Percentiles rank a stretch among this genome's conserved stretches.
Evolutionary conservation across 2,888 invertebrate species (phyloP).

Genomic region (Athalia circularis): DNA sequence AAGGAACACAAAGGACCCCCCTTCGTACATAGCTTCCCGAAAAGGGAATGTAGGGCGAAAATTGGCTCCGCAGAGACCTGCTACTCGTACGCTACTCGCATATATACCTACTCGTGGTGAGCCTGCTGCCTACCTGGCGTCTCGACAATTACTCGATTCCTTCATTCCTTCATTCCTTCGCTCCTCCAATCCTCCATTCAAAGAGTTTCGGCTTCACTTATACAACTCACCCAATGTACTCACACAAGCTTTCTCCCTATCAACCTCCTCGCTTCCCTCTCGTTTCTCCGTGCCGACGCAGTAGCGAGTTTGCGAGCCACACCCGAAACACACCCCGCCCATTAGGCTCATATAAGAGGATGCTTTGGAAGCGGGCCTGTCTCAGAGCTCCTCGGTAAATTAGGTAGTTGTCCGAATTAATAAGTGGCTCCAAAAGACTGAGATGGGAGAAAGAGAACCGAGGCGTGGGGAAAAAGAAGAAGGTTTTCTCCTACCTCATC

Average conservation of each 20-base stretch:
- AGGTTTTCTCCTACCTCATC: conserved; percentile 26
- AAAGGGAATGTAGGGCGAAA: conserved; percentile 43
- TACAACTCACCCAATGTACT: conserved; percentile 1
- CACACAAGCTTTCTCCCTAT: neutral
- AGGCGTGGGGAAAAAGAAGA: conserved; percentile 10
- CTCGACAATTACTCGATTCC: conserved; percentile 1
- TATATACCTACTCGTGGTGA: neutral
- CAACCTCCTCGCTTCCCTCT: neutral
- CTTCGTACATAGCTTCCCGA: conserved; percentile 4
- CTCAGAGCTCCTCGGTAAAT: conserved; percentile 49
- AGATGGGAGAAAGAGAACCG: neutral
- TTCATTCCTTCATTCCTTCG: conserved; percentile 3
- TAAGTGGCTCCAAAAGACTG: conserved; percentile 49
- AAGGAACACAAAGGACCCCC: conserved; percentile 33
- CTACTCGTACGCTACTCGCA: neutral
- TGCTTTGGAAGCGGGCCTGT: conserved; percentile 44
- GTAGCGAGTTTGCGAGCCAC: conserved; percentile 42
- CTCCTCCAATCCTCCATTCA: neutral
- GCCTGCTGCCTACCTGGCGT: neutral
- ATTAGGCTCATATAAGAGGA: conserved; percentile 44
- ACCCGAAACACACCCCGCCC: conserved; percentile 45
- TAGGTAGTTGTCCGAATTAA: conserved; percentile 55
- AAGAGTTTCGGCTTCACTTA: conserved; percentile 8
- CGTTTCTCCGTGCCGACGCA: neutral
- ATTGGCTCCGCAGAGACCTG: conserved; percentile 18